phyloP scores from a whole-genome alignment of 2,888 invertebrate species.

The Drosophila monieri region DNA sequence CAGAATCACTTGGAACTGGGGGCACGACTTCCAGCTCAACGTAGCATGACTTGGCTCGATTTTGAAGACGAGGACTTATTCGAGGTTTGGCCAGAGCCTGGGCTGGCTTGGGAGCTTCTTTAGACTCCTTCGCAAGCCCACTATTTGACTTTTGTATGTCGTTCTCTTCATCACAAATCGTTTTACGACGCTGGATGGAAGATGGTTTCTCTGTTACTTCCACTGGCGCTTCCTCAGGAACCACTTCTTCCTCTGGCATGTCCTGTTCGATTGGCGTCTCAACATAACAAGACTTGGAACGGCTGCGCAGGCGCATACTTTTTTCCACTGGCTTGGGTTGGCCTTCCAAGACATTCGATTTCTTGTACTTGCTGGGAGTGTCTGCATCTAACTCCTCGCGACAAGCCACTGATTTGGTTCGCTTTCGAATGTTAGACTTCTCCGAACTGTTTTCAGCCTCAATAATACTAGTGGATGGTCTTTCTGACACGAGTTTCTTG shows the following conservation, averaged over 20 bases:
- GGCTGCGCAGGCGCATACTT: neutral
- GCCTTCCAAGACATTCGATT: neutral
- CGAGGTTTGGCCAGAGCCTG: neutral
- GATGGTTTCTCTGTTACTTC: neutral
- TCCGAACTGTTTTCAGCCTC: no score
- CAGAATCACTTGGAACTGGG: neutral
- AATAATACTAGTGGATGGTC: no score
- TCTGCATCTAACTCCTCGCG: neutral
- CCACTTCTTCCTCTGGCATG: neutral
- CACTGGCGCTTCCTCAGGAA: neutral
- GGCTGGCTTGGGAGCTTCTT: neutral
- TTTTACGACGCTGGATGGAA: neutral
- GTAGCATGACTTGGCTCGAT: neutral
- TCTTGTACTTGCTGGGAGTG: neutral
- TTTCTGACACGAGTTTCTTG: no score
- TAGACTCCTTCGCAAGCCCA: neutral
- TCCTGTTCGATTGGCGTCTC: constrained; percentile 16
- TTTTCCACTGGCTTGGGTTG: neutral
- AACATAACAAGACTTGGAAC: constrained; percentile 6
- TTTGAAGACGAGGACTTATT: neutral
- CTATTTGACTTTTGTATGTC: no score
- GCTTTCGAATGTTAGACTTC: no score
- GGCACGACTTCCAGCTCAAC: neutral
- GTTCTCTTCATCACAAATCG: neutral
- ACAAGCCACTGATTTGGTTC: neutral